Evolutionary conservation across 2,797 vertebrate species (phyloP).

Genomic region (Nyctalus aviator): DNA sequence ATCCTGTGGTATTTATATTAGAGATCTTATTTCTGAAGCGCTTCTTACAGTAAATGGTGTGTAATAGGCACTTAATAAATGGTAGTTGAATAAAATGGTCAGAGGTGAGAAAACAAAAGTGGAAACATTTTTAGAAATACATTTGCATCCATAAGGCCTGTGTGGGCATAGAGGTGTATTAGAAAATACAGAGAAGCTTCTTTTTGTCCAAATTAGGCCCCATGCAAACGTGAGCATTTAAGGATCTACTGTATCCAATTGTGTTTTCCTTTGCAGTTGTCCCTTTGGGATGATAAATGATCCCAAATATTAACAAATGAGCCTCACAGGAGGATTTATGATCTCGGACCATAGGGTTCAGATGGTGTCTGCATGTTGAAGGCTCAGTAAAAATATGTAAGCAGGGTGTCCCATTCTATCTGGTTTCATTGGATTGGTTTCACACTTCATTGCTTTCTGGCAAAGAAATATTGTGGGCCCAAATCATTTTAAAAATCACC

Average conservation of each 20-base stretch:
- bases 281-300: constrained; percentile 54
- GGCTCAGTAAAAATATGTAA: constrained; percentile 51
- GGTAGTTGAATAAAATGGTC: not conserved
- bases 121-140: not conserved
- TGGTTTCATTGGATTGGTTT: constrained; percentile 71
- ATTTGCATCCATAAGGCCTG: constrained; percentile 43
- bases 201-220: constrained; percentile 53
- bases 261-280: constrained; percentile 63
- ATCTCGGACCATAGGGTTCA: constrained; percentile 57
- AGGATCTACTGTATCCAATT: constrained; percentile 36
- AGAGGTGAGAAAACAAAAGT: not conserved
- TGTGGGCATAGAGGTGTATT: not conserved
- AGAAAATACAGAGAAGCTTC: not conserved
- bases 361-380: constrained; percentile 35
- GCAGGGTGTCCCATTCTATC: constrained; percentile 62
- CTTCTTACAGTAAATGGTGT: not conserved
- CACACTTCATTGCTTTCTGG: constrained; percentile 59
- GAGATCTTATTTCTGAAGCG: not conserved
- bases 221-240: constrained; percentile 44
- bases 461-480: constrained; percentile 54
- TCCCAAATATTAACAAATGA: constrained; percentile 75
- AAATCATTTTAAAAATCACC: constrained; percentile 56
- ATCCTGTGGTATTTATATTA: too few relatives aligned
- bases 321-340: constrained; percentile 71
- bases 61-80: not conserved